These are phyloP conservation scores for Spizaetus ornatus DNA, from an alignment of 2,113 vertebrate genomes.

Conservation along the genomic window DNA sequence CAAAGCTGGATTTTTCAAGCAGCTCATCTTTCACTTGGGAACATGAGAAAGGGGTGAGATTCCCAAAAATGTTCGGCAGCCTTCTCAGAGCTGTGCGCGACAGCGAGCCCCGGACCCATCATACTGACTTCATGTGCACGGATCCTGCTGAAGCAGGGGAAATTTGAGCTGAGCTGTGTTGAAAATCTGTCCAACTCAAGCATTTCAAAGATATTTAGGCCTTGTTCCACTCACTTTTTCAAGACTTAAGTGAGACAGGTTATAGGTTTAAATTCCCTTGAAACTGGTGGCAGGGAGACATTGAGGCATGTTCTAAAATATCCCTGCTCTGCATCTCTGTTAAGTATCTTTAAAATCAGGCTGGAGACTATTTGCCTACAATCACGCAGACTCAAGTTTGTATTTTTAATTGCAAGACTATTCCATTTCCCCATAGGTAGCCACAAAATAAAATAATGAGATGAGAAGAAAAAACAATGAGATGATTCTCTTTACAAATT, in stretches of 20 bases:
- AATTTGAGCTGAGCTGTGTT: slow-evolving; percentile 16
- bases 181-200: slow-evolving; percentile 7
- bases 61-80: background rate
- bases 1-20: background rate
- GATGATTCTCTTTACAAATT: background rate
- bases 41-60: background rate
- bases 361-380: background rate
- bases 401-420: background rate
- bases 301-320: background rate
- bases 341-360: background rate
- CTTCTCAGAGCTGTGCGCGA: background rate
- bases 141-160: slow-evolving; percentile 12
- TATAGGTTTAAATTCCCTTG: background rate
- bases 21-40: background rate
- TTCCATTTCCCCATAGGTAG: background rate
- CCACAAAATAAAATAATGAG: background rate
- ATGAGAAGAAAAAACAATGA: background rate
- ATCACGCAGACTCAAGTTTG: background rate
- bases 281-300: background rate
- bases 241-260: background rate
- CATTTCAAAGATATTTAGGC: slow-evolving; percentile 1
- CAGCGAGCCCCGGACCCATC: accelerated
- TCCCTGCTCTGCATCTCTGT: background rate
- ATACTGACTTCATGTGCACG: background rate
- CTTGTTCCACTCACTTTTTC: background rate